phyloP scores from a whole-genome alignment of 2,113 vertebrate genomes.

The Acinonyx jubatus region DNA sequence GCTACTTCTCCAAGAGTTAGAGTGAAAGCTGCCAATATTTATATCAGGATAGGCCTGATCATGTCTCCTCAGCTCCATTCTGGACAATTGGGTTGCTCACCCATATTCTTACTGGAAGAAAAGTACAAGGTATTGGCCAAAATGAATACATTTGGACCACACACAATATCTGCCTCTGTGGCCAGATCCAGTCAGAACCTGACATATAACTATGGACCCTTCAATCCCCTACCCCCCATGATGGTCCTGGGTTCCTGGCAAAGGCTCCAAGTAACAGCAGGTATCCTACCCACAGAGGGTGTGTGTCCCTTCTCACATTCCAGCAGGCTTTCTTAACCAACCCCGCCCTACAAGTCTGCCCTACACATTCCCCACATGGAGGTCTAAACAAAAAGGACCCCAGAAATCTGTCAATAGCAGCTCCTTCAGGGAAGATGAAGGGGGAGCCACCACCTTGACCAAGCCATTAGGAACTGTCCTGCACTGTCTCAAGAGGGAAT shows the following conservation, averaged over 20 bases:
- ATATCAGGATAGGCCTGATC: background rate
- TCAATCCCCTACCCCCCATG: too few species aligned
- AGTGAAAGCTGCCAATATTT: background rate
- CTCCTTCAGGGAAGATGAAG: background rate
- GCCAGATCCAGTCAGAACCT: background rate
- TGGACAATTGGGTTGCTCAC: background rate
- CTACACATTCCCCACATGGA: background rate
- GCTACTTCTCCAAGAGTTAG: background rate
- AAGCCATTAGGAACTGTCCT: background rate
- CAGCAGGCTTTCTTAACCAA: background rate
- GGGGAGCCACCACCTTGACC: background rate
- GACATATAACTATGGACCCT: background rate
- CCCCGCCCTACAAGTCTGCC: background rate
- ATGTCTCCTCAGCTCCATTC: background rate
- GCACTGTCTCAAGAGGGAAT: conserved; percentile 20
- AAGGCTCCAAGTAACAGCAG: background rate
- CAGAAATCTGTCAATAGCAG: conserved; percentile 34
- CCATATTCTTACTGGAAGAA: background rate
- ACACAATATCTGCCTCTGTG: background rate
- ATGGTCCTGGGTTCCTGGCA: background rate
- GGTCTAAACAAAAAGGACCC: background rate
- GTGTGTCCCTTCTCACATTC: background rate
- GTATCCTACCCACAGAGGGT: background rate
- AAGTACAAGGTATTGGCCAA: background rate
- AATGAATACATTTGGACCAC: background rate